Evolutionary conservation across 2,888 invertebrate species (phyloP).

Genomic region (Euzophera pinguis): DNA sequence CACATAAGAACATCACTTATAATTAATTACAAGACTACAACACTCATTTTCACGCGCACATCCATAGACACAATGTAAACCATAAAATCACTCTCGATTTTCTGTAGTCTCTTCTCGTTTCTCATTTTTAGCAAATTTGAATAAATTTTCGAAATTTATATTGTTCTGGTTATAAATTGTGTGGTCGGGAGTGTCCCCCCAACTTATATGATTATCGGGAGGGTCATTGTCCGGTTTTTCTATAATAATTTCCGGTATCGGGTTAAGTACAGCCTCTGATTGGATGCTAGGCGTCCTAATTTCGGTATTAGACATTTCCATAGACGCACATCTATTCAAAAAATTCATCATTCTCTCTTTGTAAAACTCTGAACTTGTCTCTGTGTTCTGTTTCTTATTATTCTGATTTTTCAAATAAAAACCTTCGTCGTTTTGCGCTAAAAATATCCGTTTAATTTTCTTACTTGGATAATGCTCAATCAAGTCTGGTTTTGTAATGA

Average conservation of each 20-base stretch:
- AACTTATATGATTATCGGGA: constrained; percentile 42
- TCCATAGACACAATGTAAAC: constrained; percentile 5
- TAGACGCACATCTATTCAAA: constrained; percentile 59
- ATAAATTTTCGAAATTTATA: constrained; percentile 65
- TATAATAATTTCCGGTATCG: constrained; percentile 48
- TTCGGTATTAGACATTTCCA: constrained; percentile 58
- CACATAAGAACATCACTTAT: too few relatives aligned
- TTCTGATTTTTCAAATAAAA: constrained; percentile 68
- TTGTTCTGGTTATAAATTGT: constrained; percentile 71
- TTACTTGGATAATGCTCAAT: constrained; percentile 76
- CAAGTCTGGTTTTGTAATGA: constrained; percentile 72
- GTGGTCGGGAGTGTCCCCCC: constrained; percentile 68
- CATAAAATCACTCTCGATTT: constrained; percentile 18
- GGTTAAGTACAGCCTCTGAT: constrained; percentile 52
- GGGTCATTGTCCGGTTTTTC: constrained; percentile 17
- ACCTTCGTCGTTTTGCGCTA: constrained; percentile 62
- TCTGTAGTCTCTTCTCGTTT: constrained; percentile 23
- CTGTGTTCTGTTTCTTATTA: constrained; percentile 67
- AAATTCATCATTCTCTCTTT: constrained; percentile 72
- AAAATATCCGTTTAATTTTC: constrained; percentile 75
- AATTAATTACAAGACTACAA: too few relatives aligned
- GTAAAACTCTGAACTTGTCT: constrained; percentile 67
- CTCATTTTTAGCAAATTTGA: constrained; percentile 47
- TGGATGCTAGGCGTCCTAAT: constrained; percentile 50
- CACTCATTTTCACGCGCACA: background rate